Base-by-base conservation (phyloP, 2,113 vertebrate genomes). In the Eublepharis macularius region DNA sequence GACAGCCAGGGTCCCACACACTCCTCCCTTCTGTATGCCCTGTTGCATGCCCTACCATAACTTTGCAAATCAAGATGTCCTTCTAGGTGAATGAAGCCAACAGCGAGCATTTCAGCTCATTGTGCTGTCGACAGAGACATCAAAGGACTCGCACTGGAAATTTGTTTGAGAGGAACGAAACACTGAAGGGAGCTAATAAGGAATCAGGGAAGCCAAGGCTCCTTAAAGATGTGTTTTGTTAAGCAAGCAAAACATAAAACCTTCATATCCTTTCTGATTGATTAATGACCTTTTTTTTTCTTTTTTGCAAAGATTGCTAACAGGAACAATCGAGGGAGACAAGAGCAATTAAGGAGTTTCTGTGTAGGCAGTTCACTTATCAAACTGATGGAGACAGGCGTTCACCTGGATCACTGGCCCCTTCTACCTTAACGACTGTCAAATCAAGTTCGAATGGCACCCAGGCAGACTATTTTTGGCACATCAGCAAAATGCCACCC, bases 401-500 rank as follows among this genome's bases (percentile, higher is more conserved):
- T 90, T 95, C 91, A 87, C 83, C 91, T 91, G 93, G 91, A 91
- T 94, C 90, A 63, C 51, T 90, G 95, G 77, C 91, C 94, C 94
- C 93, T 90, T 84, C 17, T 68, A 82, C 92, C 86, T 93, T 92
- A 88, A 83, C 89, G 79, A 45, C 92, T 94, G 95, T 95, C 94
- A 94, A 88, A 93, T 68, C 57, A 66, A 49, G 76, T 90, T 39
- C 66, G 45, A 91, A 79, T 86, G 86, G 92, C 80, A 85, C 93
- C 92, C 86, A 87, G 32, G 6, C 92, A 95, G 91, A 34, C 91
- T 93, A 94, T 95, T 95, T 95, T 87, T 88, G 90, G 94, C 88
- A 79, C 90, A 91, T 94, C 93, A 94, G 92, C 90, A 93, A 95
- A 96, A 96, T 95, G 93, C 92, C 96, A 95, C 89, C 0, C 14